These are phyloP conservation scores for Metalampra italica DNA, from an alignment of 2,888 invertebrate species.

Conservation along the genomic window DNA sequence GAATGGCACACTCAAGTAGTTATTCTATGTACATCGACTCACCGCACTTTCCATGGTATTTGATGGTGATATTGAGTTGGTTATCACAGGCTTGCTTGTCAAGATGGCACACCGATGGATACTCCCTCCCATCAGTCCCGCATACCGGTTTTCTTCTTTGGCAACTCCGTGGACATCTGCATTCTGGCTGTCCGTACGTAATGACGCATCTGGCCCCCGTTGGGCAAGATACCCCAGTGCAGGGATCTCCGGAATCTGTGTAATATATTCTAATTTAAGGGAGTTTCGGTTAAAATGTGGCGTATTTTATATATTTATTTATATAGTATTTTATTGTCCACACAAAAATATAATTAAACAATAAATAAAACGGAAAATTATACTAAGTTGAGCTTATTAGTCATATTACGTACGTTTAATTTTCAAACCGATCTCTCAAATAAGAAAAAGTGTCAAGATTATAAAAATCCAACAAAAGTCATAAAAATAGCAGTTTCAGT, in stretches of 20 bases:
- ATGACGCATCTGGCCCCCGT: constrained; percentile 83
- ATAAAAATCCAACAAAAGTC: neutral
- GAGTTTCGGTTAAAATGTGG: too few species aligned
- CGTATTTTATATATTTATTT: too few species aligned
- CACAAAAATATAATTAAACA: too few species aligned
- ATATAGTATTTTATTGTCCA: too few species aligned
- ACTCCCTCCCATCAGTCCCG: constrained; percentile 91
- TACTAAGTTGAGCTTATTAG: too few species aligned
- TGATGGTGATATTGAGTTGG: constrained; percentile 86
- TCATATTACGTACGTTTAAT: too few species aligned
- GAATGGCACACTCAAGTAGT: too few species aligned
- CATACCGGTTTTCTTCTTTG: constrained; percentile 90
- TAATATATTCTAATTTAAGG: neutral
- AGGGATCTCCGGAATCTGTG: constrained; percentile 85
- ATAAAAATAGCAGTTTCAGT: too few species aligned
- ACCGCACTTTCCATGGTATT: constrained; percentile 93
- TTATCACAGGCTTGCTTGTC: constrained; percentile 87
- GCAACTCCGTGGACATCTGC: constrained; percentile 77
- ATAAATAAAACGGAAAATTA: too few species aligned
- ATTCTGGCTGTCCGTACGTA: constrained; percentile 82
- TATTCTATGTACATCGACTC: constrained; percentile 56
- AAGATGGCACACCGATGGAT: constrained; percentile 92
- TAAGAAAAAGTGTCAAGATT: constrained; percentile 3
- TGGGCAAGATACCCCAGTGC: constrained; percentile 82
- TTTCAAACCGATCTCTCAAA: neutral